phyloP scores from a whole-genome alignment of 2,888 invertebrate genomes.

The Myopa tessellatipennis region DNA sequence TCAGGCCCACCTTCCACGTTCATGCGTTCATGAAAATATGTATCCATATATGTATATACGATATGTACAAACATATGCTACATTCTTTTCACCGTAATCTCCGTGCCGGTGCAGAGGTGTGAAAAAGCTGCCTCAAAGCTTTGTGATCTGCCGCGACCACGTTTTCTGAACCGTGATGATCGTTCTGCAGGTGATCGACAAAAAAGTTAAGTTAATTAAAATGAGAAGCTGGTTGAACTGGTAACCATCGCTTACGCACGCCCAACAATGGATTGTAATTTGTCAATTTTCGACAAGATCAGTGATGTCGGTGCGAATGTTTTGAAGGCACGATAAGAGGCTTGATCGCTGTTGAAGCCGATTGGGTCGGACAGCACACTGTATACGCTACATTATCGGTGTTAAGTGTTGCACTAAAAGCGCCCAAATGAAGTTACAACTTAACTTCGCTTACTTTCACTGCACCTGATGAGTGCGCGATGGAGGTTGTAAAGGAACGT shows the following conservation, averaged over 20 bases:
- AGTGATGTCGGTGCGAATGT: constrained; percentile 8
- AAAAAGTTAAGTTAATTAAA: background rate
- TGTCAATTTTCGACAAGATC: constrained; percentile 41
- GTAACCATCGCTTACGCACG: background rate
- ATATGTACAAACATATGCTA: no score
- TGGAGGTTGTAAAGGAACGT: background rate
- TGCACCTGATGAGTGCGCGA: background rate
- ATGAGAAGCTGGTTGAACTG: background rate
- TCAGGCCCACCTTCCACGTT: no score
- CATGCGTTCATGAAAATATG: no score
- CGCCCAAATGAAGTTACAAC: constrained; percentile 10
- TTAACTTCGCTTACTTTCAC: constrained; percentile 23
- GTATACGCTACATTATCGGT: background rate
- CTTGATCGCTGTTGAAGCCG: background rate
- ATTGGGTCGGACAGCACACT: background rate
- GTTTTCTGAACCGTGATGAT: background rate
- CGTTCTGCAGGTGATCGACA: background rate
- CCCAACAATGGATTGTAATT: constrained; percentile 31
- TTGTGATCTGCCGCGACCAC: constrained; percentile 3
- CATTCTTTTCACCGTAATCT: constrained; percentile 1
- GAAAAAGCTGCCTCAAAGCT: constrained; percentile 25
- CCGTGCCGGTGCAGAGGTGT: constrained; percentile 19
- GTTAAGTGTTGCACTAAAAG: background rate
- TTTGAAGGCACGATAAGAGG: no score
- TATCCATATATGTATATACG: no score